Evolutionary conservation across 2,888 invertebrate species (phyloP).

Genomic region (Tipula lateralis): DNA sequence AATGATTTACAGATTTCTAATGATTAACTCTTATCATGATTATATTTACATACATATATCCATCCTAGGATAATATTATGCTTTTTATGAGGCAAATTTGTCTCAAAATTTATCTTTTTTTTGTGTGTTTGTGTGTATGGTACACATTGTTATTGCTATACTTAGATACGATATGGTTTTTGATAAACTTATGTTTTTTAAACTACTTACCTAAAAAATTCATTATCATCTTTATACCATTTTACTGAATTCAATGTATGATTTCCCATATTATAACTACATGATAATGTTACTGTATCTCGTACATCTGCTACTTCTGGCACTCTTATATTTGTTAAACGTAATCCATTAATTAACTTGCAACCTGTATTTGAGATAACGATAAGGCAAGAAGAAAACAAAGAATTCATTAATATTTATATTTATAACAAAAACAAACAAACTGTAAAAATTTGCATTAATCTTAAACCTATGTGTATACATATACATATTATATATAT

Average conservation of each 20-base stretch:
- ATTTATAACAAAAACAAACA: neutral
- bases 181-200: neutral
- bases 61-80: neutral
- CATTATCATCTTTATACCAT: constrained; percentile 49
- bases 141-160: neutral
- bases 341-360: constrained; percentile 43
- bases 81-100: constrained; percentile 19
- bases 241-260: constrained; percentile 49
- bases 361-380: constrained; percentile 38
- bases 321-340: constrained; percentile 47
- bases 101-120: neutral
- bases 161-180: neutral
- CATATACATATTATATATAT: neutral
- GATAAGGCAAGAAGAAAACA: neutral
- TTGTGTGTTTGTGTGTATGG: neutral
- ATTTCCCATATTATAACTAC: constrained; percentile 49
- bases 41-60: neutral
- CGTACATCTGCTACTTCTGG: constrained; percentile 49
- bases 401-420: neutral
- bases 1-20: constrained; percentile 24
- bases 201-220: constrained; percentile 47
- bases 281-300: constrained; percentile 47
- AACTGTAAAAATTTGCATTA: neutral
- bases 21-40: constrained; percentile 19
- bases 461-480: neutral